Evolutionary conservation across 2,888 invertebrate species (phyloP).

Genomic region (Sesia bembeciformis): DNA sequence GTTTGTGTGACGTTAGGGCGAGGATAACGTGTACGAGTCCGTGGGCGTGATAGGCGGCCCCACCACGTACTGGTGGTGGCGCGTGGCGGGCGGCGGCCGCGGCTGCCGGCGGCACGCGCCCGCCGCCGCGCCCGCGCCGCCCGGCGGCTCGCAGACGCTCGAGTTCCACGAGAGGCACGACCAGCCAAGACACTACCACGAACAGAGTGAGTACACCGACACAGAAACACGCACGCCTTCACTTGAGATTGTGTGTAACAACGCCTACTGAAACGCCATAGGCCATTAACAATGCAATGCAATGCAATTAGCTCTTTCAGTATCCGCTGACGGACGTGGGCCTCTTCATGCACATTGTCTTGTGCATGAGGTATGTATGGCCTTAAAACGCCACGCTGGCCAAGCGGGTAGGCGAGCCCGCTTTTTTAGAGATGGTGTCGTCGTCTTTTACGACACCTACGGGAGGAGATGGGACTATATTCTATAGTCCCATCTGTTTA

Average conservation of each 20-base stretch:
- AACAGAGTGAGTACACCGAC: conserved; percentile 3
- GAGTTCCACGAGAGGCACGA: conserved; percentile 39
- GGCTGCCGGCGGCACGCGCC: conserved; percentile 13
- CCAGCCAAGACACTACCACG: conserved; percentile 10
- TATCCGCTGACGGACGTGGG: too few species aligned
- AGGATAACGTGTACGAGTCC: conserved; percentile 19
- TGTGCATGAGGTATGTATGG: too few species aligned
- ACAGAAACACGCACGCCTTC: conserved; percentile 16
- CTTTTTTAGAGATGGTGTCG: too few species aligned
- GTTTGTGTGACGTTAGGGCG: conserved; percentile 2
- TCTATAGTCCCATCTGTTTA: too few species aligned
- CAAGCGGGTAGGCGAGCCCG: too few species aligned
- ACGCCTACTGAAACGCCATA: too few species aligned
- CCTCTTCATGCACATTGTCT: too few species aligned
- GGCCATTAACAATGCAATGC: too few species aligned
- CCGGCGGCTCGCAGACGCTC: conserved; percentile 40
- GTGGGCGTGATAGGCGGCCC: conserved; percentile 18
- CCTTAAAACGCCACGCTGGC: too few species aligned
- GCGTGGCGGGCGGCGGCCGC: conserved; percentile 13
- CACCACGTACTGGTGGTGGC: conserved; percentile 12
- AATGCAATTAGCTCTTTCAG: too few species aligned
- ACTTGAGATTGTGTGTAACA: not conserved
- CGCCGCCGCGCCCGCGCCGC: conserved; percentile 13
- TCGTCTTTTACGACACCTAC: too few species aligned
- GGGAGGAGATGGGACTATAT: too few species aligned